These are phyloP conservation scores for Oreochromis grahami DNA, from an alignment of 2,797 vertebrate species.

Conservation along the genomic window DNA sequence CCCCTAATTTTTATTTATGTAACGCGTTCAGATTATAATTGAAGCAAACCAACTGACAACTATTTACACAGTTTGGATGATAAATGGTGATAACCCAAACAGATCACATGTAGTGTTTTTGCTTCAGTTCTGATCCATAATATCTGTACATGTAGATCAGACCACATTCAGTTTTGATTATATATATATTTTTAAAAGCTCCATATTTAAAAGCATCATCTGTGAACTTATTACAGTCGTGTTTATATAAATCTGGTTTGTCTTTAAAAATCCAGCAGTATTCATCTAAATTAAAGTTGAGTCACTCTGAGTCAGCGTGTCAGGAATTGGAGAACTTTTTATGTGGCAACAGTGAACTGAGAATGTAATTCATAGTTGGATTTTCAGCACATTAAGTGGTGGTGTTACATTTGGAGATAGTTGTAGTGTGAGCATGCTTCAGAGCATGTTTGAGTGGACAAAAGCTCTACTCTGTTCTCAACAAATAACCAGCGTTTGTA, in stretches of 20 bases:
- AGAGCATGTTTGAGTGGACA: background rate
- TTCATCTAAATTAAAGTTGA: background rate
- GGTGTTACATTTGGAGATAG: fast-evolving
- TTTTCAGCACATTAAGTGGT: background rate
- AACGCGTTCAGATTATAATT: background rate
- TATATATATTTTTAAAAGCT: background rate
- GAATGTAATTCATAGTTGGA: background rate
- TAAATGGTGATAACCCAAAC: background rate
- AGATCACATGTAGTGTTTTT: background rate
- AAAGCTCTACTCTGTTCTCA: background rate
- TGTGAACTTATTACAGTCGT: background rate
- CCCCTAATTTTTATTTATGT: fast-evolving
- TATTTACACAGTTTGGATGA: fast-evolving
- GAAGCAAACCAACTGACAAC: background rate
- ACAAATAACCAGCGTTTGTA: background rate
- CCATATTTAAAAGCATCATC: background rate
- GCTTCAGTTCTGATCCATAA: background rate
- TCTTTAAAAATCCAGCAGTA: background rate
- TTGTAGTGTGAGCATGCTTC: background rate
- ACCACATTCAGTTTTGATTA: no score
- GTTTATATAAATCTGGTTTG: background rate
- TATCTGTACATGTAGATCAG: fast-evolving
- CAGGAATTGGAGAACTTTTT: background rate
- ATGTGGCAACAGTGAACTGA: background rate
- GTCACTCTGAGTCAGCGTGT: background rate